Conservation (phyloP, 2,113 vertebrate species). For the Zosterops japonicus region DNA sequence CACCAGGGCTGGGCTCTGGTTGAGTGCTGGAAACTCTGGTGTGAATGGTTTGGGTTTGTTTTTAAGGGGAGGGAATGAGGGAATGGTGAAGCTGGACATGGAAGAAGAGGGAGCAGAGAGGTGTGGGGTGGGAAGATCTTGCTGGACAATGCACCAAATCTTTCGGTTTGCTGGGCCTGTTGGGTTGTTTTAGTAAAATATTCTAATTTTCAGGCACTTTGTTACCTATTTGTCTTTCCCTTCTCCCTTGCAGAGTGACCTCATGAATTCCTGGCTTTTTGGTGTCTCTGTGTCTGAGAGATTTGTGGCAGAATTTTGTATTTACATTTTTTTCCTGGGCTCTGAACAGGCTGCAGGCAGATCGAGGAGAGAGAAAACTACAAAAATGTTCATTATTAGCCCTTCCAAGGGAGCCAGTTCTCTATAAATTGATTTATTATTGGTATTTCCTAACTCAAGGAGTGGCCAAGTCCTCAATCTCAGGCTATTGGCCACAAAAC, state of each 20-base stretch:
- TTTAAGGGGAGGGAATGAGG: too few relatives aligned
- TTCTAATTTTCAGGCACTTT: background rate
- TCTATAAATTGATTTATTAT: background rate
- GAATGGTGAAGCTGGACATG: too few relatives aligned
- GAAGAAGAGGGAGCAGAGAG: too few relatives aligned
- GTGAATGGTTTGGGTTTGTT: too few relatives aligned
- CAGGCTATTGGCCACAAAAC: background rate
- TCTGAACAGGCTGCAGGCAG: background rate
- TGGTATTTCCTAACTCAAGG: background rate
- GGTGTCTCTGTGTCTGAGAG: accelerated
- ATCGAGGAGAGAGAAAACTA: background rate
- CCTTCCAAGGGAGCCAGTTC: background rate
- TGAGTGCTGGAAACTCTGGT: too few relatives aligned
- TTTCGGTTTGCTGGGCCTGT: accelerated
- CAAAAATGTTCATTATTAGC: background rate
- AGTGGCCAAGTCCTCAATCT: background rate
- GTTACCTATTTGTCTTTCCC: background rate
- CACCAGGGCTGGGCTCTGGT: too few relatives aligned
- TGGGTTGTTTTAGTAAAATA: background rate
- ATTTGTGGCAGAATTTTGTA: background rate
- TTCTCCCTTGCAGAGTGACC: background rate
- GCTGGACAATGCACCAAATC: background rate
- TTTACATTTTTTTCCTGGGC: background rate
- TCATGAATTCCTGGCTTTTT: accelerated
- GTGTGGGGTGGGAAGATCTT: too few relatives aligned